Conservation (phyloP, 2,797 vertebrate genomes). For the Cephalopachus bancanus region DNA sequence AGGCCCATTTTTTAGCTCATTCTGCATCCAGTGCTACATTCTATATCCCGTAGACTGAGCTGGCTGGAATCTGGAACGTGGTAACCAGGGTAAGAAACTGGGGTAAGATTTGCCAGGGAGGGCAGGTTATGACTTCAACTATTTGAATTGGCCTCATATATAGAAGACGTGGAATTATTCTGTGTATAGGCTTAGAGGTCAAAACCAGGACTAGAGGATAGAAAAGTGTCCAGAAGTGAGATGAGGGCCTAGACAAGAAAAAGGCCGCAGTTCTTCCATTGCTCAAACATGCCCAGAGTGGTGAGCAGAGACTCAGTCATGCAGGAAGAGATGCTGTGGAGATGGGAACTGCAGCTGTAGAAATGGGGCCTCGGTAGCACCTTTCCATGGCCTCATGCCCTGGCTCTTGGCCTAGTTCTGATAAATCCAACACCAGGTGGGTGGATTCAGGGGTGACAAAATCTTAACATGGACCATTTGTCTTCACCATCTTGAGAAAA, state of each 20-base stretch:
- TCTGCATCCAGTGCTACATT: neutral
- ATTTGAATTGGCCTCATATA: neutral
- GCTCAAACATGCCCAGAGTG: neutral
- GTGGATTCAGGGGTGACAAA: neutral
- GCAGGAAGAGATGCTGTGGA: no score
- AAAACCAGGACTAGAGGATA: neutral
- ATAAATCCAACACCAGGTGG: neutral
- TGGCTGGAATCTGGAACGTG: neutral
- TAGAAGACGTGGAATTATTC: neutral
- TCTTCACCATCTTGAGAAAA: slow-evolving; percentile 10
- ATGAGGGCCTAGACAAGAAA: neutral
- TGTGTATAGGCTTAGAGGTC: neutral
- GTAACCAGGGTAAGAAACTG: neutral
- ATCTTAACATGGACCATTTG: neutral
- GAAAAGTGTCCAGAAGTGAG: neutral
- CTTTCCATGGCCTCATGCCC: neutral
- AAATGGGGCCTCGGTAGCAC: neutral
- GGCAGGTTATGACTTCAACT: neutral
- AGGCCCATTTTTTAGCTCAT: neutral
- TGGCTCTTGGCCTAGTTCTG: neutral
- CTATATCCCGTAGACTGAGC: neutral
- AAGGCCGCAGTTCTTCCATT: fast-evolving
- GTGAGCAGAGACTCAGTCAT: neutral
- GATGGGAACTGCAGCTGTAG: neutral
- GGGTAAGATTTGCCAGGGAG: neutral